A percentile compares a stretch with the other conserved stretches of the same genome.
Conservation (phyloP, 2,888 invertebrate genomes). For the Galerucella nymphaeae region DNA sequence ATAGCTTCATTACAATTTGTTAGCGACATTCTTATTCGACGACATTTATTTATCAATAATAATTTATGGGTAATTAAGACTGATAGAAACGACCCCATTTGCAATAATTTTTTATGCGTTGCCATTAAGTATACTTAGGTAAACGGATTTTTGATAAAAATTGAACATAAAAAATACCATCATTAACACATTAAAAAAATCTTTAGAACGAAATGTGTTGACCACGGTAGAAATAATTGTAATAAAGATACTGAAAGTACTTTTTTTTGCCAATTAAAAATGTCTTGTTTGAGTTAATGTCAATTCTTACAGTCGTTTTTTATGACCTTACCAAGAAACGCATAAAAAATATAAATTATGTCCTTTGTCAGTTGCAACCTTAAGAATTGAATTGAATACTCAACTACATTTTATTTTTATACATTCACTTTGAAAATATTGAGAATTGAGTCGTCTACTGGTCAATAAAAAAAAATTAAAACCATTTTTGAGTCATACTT, state of each 20-base stretch:
- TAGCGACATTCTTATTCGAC: neutral
- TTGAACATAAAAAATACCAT: constrained; percentile 36
- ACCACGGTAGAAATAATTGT: constrained; percentile 12
- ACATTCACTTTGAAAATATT: neutral
- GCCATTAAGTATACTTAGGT: constrained; percentile 36
- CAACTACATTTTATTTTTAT: constrained; percentile 8
- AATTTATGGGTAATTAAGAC: constrained; percentile 6
- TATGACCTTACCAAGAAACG: constrained; percentile 38
- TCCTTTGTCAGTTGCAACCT: constrained; percentile 3
- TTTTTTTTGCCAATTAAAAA: constrained; percentile 42
- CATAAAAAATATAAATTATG: constrained; percentile 34
- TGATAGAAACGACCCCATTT: neutral
- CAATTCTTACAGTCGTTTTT: constrained; percentile 43
- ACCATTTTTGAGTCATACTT: too few relatives aligned
- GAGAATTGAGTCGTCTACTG: neutral
- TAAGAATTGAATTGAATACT: constrained; percentile 11
- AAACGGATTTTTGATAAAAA: constrained; percentile 36
- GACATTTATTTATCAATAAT: neutral
- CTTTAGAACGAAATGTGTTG: constrained; percentile 13
- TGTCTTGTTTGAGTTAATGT: constrained; percentile 45
- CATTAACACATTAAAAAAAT: constrained; percentile 35
- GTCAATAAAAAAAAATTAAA: too few relatives aligned
- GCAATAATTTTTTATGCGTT: constrained; percentile 32
- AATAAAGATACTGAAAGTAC: constrained; percentile 43
- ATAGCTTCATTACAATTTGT: neutral